These are phyloP conservation scores for Drosophila sp. DNA, from an alignment of 1,140 invertebrate genomes.

Conservation along the genomic window DNA sequence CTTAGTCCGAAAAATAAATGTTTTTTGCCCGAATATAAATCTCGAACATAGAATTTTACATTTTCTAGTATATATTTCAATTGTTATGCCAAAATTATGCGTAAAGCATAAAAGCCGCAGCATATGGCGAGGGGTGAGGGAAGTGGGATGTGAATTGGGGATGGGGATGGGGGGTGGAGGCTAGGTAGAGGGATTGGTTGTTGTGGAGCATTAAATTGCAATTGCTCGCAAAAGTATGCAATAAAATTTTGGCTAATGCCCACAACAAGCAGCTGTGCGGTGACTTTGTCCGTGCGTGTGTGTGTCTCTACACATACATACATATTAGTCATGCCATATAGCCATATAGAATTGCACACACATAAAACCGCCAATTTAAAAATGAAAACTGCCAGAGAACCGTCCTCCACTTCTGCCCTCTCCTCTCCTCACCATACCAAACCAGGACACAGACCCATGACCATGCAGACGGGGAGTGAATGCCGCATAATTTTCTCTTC, in stretches of 20 bases:
- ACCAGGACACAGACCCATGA: not conserved
- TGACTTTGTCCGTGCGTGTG: slow-evolving; percentile 24
- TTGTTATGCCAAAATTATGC: slow-evolving; percentile 74
- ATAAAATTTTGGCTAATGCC: slow-evolving; percentile 81
- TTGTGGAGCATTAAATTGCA: slow-evolving; percentile 76
- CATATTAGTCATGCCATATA: slow-evolving; percentile 56
- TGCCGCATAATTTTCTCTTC: slow-evolving; percentile 71
- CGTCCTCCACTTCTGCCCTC: slow-evolving; percentile 23
- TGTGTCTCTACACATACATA: slow-evolving; percentile 24
- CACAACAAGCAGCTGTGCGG: slow-evolving; percentile 56
- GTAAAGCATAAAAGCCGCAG: slow-evolving; percentile 71
- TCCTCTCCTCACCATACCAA: slow-evolving; percentile 1
- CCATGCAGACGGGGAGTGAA: slow-evolving; percentile 33
- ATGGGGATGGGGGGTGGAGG: not conserved
- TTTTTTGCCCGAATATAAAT: slow-evolving; percentile 45
- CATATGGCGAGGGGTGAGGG: slow-evolving; percentile 29
- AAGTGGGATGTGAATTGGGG: not conserved
- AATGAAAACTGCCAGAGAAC: slow-evolving; percentile 71
- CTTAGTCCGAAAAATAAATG: slow-evolving; percentile 12
- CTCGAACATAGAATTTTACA: slow-evolving; percentile 50
- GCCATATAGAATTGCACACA: slow-evolving; percentile 62
- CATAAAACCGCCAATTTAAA: slow-evolving; percentile 82
- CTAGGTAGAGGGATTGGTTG: slow-evolving; percentile 3
- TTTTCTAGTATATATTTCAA: slow-evolving; percentile 53
- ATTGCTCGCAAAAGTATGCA: slow-evolving; percentile 78